Conservation (phyloP, 2,888 invertebrate species). For the Gastrophysa polygoni region DNA sequence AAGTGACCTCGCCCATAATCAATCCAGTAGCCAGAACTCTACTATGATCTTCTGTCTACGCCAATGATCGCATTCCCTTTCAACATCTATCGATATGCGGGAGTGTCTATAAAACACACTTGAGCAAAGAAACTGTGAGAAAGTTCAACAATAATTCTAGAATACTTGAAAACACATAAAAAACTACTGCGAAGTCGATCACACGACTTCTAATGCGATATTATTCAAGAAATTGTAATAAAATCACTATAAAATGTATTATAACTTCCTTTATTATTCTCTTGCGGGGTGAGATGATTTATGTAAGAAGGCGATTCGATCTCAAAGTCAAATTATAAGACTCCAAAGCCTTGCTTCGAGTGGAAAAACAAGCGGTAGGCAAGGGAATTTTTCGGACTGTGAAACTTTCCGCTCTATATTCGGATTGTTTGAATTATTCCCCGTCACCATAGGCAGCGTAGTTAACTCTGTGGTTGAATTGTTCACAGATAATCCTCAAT, state of each 20-base stretch:
- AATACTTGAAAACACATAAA: conserved; percentile 30
- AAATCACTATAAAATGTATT: conserved; percentile 20
- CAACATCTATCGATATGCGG: conserved; percentile 25
- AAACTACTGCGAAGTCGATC: conserved; percentile 24
- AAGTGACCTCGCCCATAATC: no score
- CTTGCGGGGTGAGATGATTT: conserved; percentile 13
- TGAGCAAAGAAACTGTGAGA: conserved; percentile 26
- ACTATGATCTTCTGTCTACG: not conserved
- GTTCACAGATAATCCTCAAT: no score
- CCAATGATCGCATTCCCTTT: not conserved
- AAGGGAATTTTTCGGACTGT: not conserved
- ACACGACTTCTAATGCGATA: conserved; percentile 18
- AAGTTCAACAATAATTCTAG: conserved; percentile 21
- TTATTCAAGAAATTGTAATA: conserved; percentile 24
- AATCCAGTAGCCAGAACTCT: no score
- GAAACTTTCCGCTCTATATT: not conserved
- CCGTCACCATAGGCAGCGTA: no score
- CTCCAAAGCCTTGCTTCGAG: not conserved
- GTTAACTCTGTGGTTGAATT: no score
- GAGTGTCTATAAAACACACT: conserved; percentile 39
- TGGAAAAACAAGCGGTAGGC: not conserved
- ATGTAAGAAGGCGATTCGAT: conserved; percentile 13
- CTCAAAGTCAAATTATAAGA: conserved; percentile 14
- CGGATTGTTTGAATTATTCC: not conserved
- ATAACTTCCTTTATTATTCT: conserved; percentile 15